Percentiles rank a stretch among this genome's conserved stretches.
Evolutionary conservation across 2,113 vertebrate species (phyloP).

Genomic region (Muscicapa adusta): DNA sequence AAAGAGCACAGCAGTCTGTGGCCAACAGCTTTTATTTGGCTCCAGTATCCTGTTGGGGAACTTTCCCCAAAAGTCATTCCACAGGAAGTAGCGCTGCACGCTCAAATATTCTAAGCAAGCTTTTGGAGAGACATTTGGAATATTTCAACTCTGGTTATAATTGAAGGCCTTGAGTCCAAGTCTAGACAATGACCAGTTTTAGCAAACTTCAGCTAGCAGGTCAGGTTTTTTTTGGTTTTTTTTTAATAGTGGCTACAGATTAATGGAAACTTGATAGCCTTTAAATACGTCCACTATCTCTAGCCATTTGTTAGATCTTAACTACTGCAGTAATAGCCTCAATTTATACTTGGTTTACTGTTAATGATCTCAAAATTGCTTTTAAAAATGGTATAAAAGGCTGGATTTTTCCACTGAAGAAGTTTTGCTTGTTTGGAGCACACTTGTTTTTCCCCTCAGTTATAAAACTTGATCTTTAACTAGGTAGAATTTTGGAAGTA

Average conservation of each 20-base stretch:
- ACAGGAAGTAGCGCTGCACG: background rate
- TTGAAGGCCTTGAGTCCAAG: background rate
- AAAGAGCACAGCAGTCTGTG: background rate
- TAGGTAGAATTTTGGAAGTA: background rate
- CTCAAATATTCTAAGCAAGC: background rate
- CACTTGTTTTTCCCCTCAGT: fast-evolving
- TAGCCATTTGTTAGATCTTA: background rate
- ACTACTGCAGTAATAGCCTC: background rate
- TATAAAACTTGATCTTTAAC: background rate
- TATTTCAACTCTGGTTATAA: background rate
- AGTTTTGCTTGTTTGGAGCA: background rate
- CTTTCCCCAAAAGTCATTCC: background rate
- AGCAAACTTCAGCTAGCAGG: background rate
- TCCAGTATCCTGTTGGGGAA: fast-evolving
- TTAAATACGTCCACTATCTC: background rate
- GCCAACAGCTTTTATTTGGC: background rate
- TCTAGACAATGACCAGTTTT: background rate
- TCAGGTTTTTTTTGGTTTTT: background rate
- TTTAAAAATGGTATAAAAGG: background rate
- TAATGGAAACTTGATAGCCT: background rate
- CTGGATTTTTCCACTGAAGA: background rate
- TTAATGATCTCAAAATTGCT: background rate
- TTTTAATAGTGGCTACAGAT: background rate
- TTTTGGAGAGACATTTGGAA: background rate
- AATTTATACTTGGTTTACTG: background rate